These are phyloP conservation scores for Hemicentrotus pulcherrimus DNA, from an alignment of 35 echinoderm and acorn worm species.

Conservation along the genomic window DNA sequence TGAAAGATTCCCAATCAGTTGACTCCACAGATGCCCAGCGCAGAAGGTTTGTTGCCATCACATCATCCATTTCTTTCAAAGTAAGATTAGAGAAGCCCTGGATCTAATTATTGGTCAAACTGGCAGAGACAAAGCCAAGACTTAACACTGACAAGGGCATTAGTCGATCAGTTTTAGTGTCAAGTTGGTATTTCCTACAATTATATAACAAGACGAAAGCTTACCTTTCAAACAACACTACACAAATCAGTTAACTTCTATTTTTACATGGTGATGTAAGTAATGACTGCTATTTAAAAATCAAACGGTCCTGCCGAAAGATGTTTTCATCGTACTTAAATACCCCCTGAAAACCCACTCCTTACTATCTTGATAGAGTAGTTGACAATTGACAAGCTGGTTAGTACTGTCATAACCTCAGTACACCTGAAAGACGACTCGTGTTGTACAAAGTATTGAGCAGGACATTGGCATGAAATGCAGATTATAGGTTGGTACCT, in stretches of 20 bases:
- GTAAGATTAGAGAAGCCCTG: conserved; percentile 9
- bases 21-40: conserved; percentile 23
- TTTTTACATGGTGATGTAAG: neutral
- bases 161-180: neutral
- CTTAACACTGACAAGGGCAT: neutral
- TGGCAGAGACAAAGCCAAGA: neutral
- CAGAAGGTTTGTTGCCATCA: conserved; percentile 62
- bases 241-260: neutral
- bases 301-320: neutral
- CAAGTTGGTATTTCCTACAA: neutral
- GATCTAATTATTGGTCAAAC: conserved; percentile 6
- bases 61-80: conserved; percentile 31
- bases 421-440: neutral
- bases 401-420: neutral
- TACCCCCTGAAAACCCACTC: neutral
- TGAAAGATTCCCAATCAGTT: conserved; percentile 43
- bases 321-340: neutral
- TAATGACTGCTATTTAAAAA: neutral
- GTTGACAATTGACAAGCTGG: neutral
- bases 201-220: neutral
- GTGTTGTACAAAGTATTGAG: neutral
- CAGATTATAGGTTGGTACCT: too few species aligned
- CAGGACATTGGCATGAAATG: neutral
- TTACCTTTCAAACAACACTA: neutral
- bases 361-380: neutral